Base-by-base conservation (phyloP, 2,888 invertebrate genomes). In the Polydrusus pterygomalis region DNA sequence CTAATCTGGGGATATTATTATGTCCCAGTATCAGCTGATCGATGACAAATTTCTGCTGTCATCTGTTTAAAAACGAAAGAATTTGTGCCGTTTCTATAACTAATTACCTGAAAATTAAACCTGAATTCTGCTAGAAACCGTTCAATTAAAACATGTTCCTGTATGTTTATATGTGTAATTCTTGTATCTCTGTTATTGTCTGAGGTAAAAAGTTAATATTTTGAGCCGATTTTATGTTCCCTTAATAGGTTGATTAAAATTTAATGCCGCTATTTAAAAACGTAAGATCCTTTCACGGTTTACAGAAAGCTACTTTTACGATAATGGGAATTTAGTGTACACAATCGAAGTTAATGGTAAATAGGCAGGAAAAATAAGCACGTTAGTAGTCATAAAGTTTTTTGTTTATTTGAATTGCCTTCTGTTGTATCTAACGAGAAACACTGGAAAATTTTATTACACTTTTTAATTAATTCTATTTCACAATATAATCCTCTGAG, bases 391-490 rank as follows among this genome's bases (percentile, higher is more conserved):
- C 79, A 77, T 82, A 82, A 82, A 82, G 79, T 79, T 63, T 63
- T n/a, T 63, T 73, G 81, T 83, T 83, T 83, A 82, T 83, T 83
- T 71, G 72, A 68, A 67, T 67, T 71, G 75, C 71, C 58, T 49
- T 75, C 76, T 71, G 77, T 73, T 79, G 79, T 78, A 81, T 81
- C 83, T 81, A 80, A 77, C 77, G 78, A 82, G 25, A 25, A 5
- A 25, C 5, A 25, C 25, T 25, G 5, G 25, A 25, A 25, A 25
- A 25, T 1, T 25, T 25, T 25, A 3, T 25, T 25, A n/a, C n/a
- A n/a, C n/a, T n/a, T n/a, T n/a, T n/a, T n/a, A n/a, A n/a, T n/a
- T n/a, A n/a, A n/a, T n/a, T n/a, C n/a, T n/a, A n/a, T n/a, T n/a
- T n/a, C n/a, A n/a, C n/a, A n/a, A n/a, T n/a, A n/a, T n/a, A n/a